These are phyloP conservation scores for Psilopogon haemacephalus DNA, from an alignment of 2,113 vertebrate species.

Conservation along the genomic window DNA sequence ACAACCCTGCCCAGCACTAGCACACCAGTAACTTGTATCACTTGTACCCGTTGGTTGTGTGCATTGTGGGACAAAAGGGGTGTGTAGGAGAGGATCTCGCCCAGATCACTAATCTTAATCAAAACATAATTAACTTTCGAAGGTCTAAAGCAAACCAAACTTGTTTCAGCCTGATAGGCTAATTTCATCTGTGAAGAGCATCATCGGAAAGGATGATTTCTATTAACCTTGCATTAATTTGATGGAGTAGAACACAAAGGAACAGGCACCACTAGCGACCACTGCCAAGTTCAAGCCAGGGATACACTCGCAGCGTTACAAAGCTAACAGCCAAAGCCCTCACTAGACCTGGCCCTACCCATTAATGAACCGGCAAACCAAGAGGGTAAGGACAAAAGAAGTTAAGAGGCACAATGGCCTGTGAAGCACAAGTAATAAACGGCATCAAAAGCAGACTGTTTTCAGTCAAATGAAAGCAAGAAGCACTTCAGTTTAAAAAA, in stretches of 20 bases:
- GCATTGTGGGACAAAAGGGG: not conserved
- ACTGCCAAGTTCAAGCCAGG: not conserved
- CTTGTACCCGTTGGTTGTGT: not conserved
- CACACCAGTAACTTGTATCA: not conserved
- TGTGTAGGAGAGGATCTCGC: not conserved
- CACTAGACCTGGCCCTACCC: not conserved
- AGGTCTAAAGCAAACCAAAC: not conserved
- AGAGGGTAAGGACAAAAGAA: slow-evolving; percentile 20
- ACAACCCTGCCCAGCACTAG: not conserved
- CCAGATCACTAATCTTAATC: not conserved
- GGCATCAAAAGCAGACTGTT: not conserved
- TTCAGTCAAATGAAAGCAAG: slow-evolving; percentile 15
- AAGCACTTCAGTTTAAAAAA: slow-evolving; percentile 21
- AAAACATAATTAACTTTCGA: not conserved
- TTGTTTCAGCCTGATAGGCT: not conserved
- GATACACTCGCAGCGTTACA: not conserved
- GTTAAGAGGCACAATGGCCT: slow-evolving; percentile 27
- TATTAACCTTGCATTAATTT: not conserved
- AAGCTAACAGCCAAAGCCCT: slow-evolving; percentile 31
- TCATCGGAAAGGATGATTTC: not conserved
- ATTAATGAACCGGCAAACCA: not conserved
- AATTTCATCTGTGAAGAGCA: not conserved
- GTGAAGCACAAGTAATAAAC: not conserved
- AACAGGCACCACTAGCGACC: not conserved
- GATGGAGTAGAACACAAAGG: not conserved